A percentile compares a stretch with the other conserved stretches of the same genome.
Conservation (phyloP, 2,888 invertebrate genomes). For the Acanthosoma haemorrhoidale region DNA sequence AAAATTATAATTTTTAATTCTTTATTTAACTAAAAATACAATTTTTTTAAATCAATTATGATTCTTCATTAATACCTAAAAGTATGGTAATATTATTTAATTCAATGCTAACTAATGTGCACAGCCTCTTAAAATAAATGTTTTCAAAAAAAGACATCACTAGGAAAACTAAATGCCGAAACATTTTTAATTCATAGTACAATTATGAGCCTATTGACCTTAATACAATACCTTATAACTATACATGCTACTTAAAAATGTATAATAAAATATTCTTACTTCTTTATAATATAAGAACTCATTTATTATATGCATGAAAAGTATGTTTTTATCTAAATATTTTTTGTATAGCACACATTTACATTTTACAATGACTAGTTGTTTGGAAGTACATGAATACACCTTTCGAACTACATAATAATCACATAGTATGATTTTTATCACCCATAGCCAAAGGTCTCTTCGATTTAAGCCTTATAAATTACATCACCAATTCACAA, state of each 20-base stretch:
- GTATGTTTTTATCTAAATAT: no score
- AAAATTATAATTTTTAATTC: no score
- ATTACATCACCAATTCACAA: no score
- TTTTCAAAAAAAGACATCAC: background rate
- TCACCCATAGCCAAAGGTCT: no score
- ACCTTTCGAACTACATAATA: background rate
- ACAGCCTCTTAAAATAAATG: background rate
- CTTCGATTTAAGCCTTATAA: no score
- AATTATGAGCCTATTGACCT: background rate
- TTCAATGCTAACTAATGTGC: conserved; percentile 2
- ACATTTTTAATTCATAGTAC: no score
- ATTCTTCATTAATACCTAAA: no score
- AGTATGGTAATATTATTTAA: no score
- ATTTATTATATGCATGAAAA: background rate
- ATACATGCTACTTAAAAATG: background rate
- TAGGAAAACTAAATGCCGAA: background rate
- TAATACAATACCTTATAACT: background rate
- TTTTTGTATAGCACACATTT: background rate
- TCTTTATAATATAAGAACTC: no score
- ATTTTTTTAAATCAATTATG: no score
- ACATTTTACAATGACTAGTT: conserved; percentile 6
- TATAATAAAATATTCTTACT: conserved; percentile 4
- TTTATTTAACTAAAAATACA: no score
- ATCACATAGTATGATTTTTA: background rate
- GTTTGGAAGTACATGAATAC: conserved; percentile 5